These are phyloP conservation scores for Orthosia gracilis DNA, from an alignment of 2,888 invertebrate genomes.

Conservation along the genomic window DNA sequence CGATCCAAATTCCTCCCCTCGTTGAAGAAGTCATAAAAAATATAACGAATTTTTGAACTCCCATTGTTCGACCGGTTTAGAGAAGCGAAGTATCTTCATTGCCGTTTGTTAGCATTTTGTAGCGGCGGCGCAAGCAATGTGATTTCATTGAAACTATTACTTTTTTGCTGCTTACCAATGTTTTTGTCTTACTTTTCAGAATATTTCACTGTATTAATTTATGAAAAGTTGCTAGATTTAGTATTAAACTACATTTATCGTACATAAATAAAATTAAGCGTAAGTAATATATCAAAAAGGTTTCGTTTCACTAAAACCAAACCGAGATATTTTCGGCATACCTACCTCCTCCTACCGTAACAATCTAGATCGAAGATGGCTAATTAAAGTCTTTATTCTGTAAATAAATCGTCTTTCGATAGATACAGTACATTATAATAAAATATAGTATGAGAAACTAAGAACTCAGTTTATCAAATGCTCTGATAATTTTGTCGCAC, in stretches of 20 bases:
- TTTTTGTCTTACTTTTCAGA: conserved; percentile 18
- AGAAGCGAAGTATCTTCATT: conserved; percentile 67
- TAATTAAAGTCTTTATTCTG: not conserved
- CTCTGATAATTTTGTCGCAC: not conserved
- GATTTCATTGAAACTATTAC: conserved; percentile 17
- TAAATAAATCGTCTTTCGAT: not conserved
- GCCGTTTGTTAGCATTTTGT: conserved; percentile 56
- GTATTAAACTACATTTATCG: not conserved
- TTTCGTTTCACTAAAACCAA: not conserved
- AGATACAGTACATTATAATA: not conserved
- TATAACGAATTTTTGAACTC: conserved; percentile 89
- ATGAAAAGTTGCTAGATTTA: not conserved
- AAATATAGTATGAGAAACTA: conserved; percentile 3
- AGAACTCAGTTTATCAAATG: not conserved
- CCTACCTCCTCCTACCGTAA: not conserved
- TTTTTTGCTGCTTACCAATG: not conserved
- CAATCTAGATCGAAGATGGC: not conserved
- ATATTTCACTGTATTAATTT: not conserved
- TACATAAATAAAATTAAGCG: not conserved
- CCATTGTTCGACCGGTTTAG: conserved; percentile 87
- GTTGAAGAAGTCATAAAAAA: conserved; percentile 89
- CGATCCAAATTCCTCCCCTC: conserved; percentile 86
- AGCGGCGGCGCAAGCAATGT: conserved; percentile 33
- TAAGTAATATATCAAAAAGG: not conserved
- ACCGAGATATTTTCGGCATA: not conserved